Base-by-base conservation (phyloP, 2,113 vertebrate species). In the Callipepla squamata region DNA sequence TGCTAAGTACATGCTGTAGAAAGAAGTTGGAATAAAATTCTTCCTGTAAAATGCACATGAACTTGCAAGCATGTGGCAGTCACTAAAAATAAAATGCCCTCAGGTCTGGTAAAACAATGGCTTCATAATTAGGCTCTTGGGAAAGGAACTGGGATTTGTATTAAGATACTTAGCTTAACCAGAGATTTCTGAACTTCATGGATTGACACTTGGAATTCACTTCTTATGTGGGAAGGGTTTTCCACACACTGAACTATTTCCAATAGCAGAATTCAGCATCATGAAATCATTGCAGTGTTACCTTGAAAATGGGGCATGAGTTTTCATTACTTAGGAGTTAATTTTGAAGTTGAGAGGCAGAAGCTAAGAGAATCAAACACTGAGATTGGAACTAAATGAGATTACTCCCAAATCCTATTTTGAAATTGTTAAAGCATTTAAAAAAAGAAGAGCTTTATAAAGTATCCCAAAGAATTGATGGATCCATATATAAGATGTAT, bases 71-170 rank as follows among this genome's bases (percentile, higher is more conserved):
- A 44, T 75, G 72, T 59, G 73, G n/a, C 58, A 75, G 96, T 85
- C 36, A 50, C 87, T 78, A 78, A 94, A 94, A 95, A 87, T 93
- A 94, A 91, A 90, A 89, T 80, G 63, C 86, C 95, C 73, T 73
- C 25, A 89, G 90, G 96, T 63, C 83, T 93, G 14, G 62, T 86
- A 80, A 95, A 96, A 76, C 78, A 94, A 92, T 95, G 91, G 55
- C 74, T 93, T 94, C 61, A 65, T 97, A 97, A 97, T 96, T 95
- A 94, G 92, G 45, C 92, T 91, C 87, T 92, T 5, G 67, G 91
- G 95, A 92, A 94, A 95, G 63, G 30, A 93, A 7, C 15, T 68
- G 44, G 36, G 32, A 28, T 95, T 94, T 87, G 47, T 38, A 59
- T 36, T 62, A 73, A 91, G 72, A 38, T 6, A 50, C 59, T 89